phyloP scores from a whole-genome alignment of 2,797 vertebrate genomes.

The Phalanger gymnotis region DNA sequence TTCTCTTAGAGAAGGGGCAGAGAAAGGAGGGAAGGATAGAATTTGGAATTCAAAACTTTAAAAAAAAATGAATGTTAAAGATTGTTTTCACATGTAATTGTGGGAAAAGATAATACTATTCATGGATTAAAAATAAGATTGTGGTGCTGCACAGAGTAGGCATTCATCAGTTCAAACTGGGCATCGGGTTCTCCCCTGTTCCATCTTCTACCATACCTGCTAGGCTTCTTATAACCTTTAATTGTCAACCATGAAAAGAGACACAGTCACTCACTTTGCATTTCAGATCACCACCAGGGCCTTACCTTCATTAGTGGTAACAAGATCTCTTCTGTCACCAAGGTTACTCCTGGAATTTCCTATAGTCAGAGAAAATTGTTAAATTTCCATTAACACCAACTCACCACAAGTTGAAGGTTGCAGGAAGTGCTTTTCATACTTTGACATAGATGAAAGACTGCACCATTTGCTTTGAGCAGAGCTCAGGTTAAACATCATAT shows the following conservation, averaged over 20 bases:
- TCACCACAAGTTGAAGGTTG: neutral
- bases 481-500: conserved; percentile 14
- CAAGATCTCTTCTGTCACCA: conserved; percentile 88
- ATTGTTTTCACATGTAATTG: neutral
- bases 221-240: neutral
- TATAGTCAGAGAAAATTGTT: conserved; percentile 68
- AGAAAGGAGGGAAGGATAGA: neutral
- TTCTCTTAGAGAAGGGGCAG: neutral
- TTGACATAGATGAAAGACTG: neutral
- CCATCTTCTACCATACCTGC: neutral
- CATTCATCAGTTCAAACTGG: neutral
- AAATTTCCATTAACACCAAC: neutral
- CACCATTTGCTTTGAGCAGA: neutral
- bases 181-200: neutral
- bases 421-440: conserved; percentile 39
- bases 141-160: neutral
- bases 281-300: neutral
- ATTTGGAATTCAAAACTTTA: neutral
- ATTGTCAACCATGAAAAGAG: neutral
- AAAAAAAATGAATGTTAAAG: neutral
- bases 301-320: conserved; percentile 90
- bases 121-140: neutral
- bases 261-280: neutral
- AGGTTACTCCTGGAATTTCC: conserved; percentile 90
- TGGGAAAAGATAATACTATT: neutral